Evolutionary conservation across 2,888 invertebrate genomes (phyloP).

Genomic region (Andrena marginata): DNA sequence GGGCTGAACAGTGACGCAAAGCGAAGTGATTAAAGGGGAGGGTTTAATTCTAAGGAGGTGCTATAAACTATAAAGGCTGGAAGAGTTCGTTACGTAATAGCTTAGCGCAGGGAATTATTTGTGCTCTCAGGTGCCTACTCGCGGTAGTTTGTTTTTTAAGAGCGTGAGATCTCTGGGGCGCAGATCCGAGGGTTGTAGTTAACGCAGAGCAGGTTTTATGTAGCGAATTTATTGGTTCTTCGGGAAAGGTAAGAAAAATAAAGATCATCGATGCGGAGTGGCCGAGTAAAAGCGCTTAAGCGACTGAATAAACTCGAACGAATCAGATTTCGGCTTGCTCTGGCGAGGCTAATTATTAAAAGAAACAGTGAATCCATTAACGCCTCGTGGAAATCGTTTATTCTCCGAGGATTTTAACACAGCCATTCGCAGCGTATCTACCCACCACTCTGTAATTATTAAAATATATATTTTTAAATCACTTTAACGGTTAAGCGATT

Average conservation of each 20-base stretch:
- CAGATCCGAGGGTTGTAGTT: neutral
- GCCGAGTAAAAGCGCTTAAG: neutral
- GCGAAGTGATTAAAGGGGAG: too few species aligned
- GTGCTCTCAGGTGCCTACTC: too few species aligned
- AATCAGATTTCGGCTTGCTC: neutral
- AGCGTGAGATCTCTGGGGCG: too few species aligned
- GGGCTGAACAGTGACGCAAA: too few species aligned
- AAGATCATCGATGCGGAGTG: neutral
- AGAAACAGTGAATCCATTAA: slow-evolving; percentile 10
- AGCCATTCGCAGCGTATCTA: neutral
- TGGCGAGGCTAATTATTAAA: neutral
- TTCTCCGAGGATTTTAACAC: neutral
- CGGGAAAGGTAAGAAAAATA: neutral
- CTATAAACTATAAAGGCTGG: too few species aligned
- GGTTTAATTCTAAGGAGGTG: too few species aligned
- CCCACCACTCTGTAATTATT: slow-evolving; percentile 4
- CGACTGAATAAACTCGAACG: neutral
- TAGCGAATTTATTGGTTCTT: neutral
- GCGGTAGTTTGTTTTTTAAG: too few species aligned
- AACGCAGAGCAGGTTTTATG: neutral
- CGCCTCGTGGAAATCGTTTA: neutral
- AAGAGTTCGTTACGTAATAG: neutral
- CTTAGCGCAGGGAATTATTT: neutral
- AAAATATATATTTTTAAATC: slow-evolving; percentile 4
- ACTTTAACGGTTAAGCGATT: neutral